phyloP scores from a whole-genome alignment of 1,140 invertebrate species.

The Drosophila burlai region DNA sequence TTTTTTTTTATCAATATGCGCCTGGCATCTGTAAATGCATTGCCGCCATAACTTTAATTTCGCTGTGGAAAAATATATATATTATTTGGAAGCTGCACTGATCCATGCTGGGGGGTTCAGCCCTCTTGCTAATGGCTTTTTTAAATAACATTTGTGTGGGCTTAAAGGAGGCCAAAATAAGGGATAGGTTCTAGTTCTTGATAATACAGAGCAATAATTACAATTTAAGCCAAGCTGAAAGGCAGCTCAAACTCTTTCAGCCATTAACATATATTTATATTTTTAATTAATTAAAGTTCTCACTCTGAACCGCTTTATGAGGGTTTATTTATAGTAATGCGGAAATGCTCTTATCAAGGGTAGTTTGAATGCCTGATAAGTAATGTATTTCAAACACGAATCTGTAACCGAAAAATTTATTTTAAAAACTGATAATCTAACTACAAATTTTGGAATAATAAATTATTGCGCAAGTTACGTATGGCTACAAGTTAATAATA shows the following conservation, averaged over 20 bases:
- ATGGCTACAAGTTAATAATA: no score
- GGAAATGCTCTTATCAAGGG: neutral
- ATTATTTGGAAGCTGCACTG: conserved; percentile 5
- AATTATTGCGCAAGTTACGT: no score
- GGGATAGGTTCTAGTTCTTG: neutral
- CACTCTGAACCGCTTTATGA: neutral
- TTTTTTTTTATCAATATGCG: conserved; percentile 44
- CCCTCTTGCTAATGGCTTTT: conserved; percentile 4
- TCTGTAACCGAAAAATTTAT: no score
- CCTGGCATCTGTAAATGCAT: conserved; percentile 41
- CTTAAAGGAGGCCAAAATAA: neutral
- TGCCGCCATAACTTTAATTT: conserved; percentile 29
- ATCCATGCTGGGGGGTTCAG: neutral
- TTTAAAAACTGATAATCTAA: no score
- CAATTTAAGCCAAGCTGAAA: no score
- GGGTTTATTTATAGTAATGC: neutral
- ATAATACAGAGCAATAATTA: neutral
- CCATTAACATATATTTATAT: neutral
- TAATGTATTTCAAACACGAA: neutral
- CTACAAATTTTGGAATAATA: no score
- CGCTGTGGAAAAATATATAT: conserved; percentile 13
- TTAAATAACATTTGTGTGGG: neutral
- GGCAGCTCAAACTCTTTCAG: neutral
- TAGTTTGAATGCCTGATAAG: neutral
- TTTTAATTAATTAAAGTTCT: conserved; percentile 2